Conservation (phyloP, 2,888 invertebrate species). For the Dioctria linearis region DNA sequence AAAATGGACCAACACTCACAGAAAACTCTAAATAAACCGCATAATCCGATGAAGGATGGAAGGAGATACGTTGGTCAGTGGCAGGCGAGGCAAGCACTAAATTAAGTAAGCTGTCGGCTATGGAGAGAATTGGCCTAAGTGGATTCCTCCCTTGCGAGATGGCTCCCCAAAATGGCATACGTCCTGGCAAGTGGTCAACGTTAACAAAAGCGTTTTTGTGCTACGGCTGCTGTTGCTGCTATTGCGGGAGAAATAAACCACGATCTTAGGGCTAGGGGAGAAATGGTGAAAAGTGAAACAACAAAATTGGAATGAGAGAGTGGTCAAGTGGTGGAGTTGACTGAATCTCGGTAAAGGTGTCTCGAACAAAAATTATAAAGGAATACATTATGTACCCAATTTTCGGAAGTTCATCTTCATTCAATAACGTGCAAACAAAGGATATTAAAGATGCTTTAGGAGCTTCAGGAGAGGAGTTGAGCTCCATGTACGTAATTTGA, state of each 20-base stretch:
- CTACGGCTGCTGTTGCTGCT: not conserved
- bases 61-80: not conserved
- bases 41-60: constrained; percentile 13
- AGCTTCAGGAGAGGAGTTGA: too few relatives aligned
- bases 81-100: not conserved
- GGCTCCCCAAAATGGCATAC: constrained; percentile 22
- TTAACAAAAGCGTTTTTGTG: constrained; percentile 24
- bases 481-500: too few relatives aligned
- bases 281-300: not conserved
- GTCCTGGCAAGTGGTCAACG: constrained; percentile 28
- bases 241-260: constrained; percentile 10
- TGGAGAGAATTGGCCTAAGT: not conserved
- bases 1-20: not conserved
- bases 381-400: too few relatives aligned
- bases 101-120: constrained; percentile 23
- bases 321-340: too few relatives aligned
- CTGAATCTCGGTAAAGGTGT: too few relatives aligned
- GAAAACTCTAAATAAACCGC: constrained; percentile 27
- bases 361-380: too few relatives aligned
- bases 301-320: not conserved
- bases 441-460: too few relatives aligned
- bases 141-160: not conserved
- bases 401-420: too few relatives aligned
- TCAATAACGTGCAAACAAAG: too few relatives aligned
- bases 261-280: not conserved